phyloP scores from a whole-genome alignment of 2,888 invertebrate genomes.

The Lampropteryx suffumata region DNA sequence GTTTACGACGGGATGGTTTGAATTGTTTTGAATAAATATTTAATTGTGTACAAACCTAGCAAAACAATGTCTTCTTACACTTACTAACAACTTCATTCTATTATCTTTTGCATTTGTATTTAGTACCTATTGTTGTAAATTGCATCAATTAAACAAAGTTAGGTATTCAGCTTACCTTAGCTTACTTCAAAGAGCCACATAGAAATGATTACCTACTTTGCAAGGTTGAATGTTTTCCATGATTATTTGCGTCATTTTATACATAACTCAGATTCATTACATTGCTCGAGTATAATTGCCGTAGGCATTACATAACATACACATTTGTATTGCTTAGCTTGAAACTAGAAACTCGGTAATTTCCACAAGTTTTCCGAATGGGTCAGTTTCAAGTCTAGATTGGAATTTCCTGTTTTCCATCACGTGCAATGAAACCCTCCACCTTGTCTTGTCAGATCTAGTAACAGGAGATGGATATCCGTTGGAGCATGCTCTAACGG shows the following conservation, averaged over 20 bases:
- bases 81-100: too few relatives aligned
- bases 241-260: conserved; percentile 34
- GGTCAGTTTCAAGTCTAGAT: conserved; percentile 11
- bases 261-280: conserved; percentile 37
- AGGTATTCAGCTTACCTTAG: background rate
- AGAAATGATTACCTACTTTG: conserved; percentile 32
- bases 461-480: conserved; percentile 67
- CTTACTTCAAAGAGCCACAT: conserved; percentile 29
- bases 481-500: conserved; percentile 72
- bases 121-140: background rate
- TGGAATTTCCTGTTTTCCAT: conserved; percentile 17
- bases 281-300: conserved; percentile 26
- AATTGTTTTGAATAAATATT: background rate
- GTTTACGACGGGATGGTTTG: background rate
- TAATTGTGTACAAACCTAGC: too few relatives aligned
- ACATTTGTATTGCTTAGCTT: background rate
- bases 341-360: background rate
- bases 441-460: conserved; percentile 36
- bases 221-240: conserved; percentile 46
- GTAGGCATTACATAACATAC: conserved; percentile 19
- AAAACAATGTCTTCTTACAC: too few relatives aligned
- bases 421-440: conserved; percentile 18
- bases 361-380: conserved; percentile 1
- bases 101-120: too few relatives aligned
- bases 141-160: background rate